Percentiles rank a stretch among this genome's conserved stretches.
Conservation (phyloP, 2,113 vertebrate genomes). For the Tetrax tetrax region DNA sequence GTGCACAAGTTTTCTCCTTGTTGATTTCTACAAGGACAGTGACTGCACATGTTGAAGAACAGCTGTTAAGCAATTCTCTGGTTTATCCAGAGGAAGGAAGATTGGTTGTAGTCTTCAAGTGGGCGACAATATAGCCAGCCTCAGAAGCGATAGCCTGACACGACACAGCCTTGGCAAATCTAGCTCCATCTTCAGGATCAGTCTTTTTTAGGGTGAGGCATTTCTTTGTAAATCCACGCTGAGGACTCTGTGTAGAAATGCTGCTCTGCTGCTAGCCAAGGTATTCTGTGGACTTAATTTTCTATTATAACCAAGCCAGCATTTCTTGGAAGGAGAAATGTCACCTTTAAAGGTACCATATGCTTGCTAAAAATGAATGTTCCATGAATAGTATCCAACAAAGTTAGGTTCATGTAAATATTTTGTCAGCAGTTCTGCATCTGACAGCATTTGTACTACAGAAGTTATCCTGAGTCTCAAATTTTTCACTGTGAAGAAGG, state of each 20-base stretch:
- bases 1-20: not conserved
- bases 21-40: not conserved
- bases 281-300: not conserved
- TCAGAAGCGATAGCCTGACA: not conserved
- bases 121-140: not conserved
- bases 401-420: not conserved
- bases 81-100: not conserved
- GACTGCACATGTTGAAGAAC: not conserved
- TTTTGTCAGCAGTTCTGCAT: not conserved
- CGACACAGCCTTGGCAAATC: not conserved
- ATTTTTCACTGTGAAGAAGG: not conserved
- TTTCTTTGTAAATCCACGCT: not conserved
- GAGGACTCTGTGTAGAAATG: not conserved
- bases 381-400: not conserved
- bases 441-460: not conserved
- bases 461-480: not conserved
- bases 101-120: not conserved
- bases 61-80: not conserved
- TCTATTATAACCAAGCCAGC: not conserved
- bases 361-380: not conserved
- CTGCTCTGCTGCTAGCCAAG: not conserved
- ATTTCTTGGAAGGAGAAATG: constrained; percentile 1
- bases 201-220: not conserved
- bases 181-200: not conserved
- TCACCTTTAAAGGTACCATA: constrained; percentile 14